Conservation (phyloP, 2,797 vertebrate species). For the Cyprinella venusta region DNA sequence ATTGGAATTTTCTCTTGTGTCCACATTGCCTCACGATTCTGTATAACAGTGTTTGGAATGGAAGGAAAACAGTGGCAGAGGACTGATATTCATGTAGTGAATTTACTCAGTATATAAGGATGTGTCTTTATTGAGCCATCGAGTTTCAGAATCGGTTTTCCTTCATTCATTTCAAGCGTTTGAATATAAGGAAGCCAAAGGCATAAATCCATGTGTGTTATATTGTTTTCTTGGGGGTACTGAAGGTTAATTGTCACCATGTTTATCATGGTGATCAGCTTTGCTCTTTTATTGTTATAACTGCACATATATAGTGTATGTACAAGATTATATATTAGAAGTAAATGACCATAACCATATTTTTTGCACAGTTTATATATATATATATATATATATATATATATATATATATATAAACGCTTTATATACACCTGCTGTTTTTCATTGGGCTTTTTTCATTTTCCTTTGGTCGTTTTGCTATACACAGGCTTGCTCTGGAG, state of each 20-base stretch:
- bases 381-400: constrained; percentile 54
- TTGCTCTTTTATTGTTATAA: constrained; percentile 57
- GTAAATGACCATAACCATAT: constrained; percentile 65
- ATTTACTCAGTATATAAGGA: constrained; percentile 29
- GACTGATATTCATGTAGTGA: constrained; percentile 5
- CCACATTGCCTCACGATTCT: constrained; percentile 22
- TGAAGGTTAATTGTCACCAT: constrained; percentile 48
- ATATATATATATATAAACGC: constrained; percentile 39
- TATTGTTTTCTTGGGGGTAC: constrained; percentile 47
- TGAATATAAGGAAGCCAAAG: constrained; percentile 55
- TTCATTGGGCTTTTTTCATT: constrained; percentile 16
- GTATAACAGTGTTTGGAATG: constrained; percentile 35
- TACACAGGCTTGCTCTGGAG: constrained; percentile 21
- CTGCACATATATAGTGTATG: constrained; percentile 62
- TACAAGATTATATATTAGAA: constrained; percentile 60
- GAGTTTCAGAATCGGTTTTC: constrained; percentile 27
- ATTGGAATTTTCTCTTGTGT: constrained; percentile 32
- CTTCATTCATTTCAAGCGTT: constrained; percentile 28
- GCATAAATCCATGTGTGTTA: constrained; percentile 25
- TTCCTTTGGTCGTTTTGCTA: constrained; percentile 1
- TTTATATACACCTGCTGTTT: constrained; percentile 57
- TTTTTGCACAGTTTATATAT: constrained; percentile 65
- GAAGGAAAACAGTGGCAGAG: constrained; percentile 25
- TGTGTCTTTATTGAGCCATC: constrained; percentile 22
- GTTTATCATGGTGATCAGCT: constrained; percentile 47